Evolutionary conservation across 2,797 vertebrate species (phyloP), one percentile per base, ranked within the genome.

Genomic region (Megalops cyprinoides): DNA sequence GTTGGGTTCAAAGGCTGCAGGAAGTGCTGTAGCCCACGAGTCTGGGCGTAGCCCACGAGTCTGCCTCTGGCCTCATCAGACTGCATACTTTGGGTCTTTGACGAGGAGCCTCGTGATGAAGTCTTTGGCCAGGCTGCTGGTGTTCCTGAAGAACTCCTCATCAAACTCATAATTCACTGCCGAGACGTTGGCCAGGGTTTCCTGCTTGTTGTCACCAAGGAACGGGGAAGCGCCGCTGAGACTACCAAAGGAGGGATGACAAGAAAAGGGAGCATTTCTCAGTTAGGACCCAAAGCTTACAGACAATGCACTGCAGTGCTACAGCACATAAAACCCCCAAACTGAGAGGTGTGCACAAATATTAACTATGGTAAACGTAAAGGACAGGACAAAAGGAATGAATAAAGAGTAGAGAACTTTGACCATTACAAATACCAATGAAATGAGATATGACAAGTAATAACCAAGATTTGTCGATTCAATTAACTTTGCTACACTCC

Each of bases 111-210:
- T 94, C 76, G 91, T 87, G 84, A 99, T 99, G 87, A 99, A 99
- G 90, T 99, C 97, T 96, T 98, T 99, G 95, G 98, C 98, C 89
- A 99, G 93, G 82, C 84, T 80, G 90, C 98, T 99, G 84, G 98
- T 99, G 88, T 90, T 96, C 90, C 95, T 96, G 93, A 99, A 99
- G 90, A 96, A 99, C 86, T 99, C 98, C 80, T 99, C 98, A 15
- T 99, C 98, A 78, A 99, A 99, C 8, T 97, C 94, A 0, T 98
- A 99, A 91, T 97, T 98, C 81, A 99, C 97, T 2, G 98, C 98
- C 8, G 98, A 99, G 81, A 99, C 97, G 62, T 98, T 99, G 81
- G 96, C 97, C 90, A 99, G 88, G 0, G 98, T 99, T 93, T 99
- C 98, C 91, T 99, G 98, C 86, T 99, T 99, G 88, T 95, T 97